Evolutionary conservation across 2,797 vertebrate species (phyloP).

Genomic region (Tapera naevia): DNA sequence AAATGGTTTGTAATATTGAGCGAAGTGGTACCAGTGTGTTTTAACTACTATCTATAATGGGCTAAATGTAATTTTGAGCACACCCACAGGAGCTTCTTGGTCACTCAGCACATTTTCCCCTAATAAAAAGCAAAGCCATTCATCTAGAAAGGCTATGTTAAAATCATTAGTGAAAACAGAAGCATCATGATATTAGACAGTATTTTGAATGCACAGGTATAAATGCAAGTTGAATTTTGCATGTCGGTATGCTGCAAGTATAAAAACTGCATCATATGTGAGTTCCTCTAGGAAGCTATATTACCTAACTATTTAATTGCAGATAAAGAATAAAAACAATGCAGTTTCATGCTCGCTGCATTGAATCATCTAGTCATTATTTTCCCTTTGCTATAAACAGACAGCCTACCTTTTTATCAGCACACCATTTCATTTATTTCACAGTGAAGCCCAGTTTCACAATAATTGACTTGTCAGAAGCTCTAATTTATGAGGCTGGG

Average conservation of each 20-base stretch:
- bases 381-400: constrained; percentile 78
- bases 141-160: constrained; percentile 43
- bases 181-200: neutral
- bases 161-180: constrained; percentile 18
- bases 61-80: constrained; percentile 44
- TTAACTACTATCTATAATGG: constrained; percentile 22
- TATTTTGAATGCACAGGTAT: constrained; percentile 30
- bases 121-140: constrained; percentile 52
- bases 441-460: constrained; percentile 83
- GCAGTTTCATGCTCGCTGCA: constrained; percentile 77
- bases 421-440: constrained; percentile 86
- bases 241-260: constrained; percentile 40
- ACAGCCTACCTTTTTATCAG: constrained; percentile 81
- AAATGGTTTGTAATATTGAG: neutral
- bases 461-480: constrained; percentile 88
- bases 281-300: constrained; percentile 65
- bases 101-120: constrained; percentile 16
- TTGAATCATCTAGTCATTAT: constrained; percentile 83
- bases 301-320: constrained; percentile 78
- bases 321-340: constrained; percentile 78
- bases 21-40: constrained; percentile 26
- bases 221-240: constrained; percentile 61
- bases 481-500: constrained; percentile 86
- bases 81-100: constrained; percentile 27
- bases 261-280: constrained; percentile 49